Evolutionary conservation across 2,888 invertebrate genomes (phyloP), one percentile per base, ranked within the genome.

Genomic region (Heliconius erato): DNA sequence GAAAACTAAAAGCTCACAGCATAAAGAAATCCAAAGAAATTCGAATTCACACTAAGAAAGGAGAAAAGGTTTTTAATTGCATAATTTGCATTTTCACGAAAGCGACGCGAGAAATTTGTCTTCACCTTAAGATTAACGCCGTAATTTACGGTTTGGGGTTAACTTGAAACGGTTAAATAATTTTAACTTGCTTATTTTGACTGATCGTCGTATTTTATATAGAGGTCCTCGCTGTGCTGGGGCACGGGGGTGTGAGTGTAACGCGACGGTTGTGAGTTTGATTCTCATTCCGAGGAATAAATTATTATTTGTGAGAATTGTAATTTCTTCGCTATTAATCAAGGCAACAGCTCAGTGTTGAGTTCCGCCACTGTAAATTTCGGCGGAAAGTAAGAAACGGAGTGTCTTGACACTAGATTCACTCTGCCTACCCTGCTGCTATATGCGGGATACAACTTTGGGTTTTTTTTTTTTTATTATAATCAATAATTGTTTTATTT

Each of bases 41-140:
- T 81, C 28, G 28, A 59, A 81, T 81, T 69, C 71, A 16, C 71
- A 59, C 59, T 59, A 26, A 76, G 68, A 76, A 81, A 78, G 59
- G 59, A 76, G 40, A 78, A 81, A 68, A 35, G 68, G 12, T 76
- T 81, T 69, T 81, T 81, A 76, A 76, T 59, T 76, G 76, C 54
- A 76, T 28, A 76, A 81, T 81, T 81, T 76, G 76, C 80, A 81
- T 81, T 81, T 81, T 59, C 76, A 69, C 76, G 54, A 54, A 54
- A 54, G 54, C 54, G 28, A 68, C 35, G 65, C 54, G 69, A 68
- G 76, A 63, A 81, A 81, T 81, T 81, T 76, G 74, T 81, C 76
- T 81, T 76, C 80, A 68, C 76, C 76, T 69, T 76, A 26, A 63
- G 80, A 77, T 81, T 81, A 76, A 76, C 59, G 40, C 59, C 9